phyloP scores from a whole-genome alignment of 2,888 invertebrate genomes.

The Ferdinandea cuprea region DNA sequence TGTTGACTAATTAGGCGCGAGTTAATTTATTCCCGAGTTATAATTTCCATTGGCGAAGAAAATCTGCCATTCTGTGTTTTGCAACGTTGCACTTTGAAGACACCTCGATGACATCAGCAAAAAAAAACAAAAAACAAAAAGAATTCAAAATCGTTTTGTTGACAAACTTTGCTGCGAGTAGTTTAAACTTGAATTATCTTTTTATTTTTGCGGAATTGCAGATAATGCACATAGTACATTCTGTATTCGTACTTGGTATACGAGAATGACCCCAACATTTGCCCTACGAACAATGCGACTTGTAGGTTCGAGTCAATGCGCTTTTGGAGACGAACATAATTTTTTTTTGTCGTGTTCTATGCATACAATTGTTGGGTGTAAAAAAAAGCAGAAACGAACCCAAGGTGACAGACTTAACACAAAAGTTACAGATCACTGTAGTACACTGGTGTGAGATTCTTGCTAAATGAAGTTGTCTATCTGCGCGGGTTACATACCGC shows the following conservation, averaged over 20 bases:
- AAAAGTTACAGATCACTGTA: not conserved
- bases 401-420: slow-evolving; percentile 19
- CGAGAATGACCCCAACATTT: slow-evolving; percentile 1
- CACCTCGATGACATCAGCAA: not conserved
- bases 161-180: not conserved
- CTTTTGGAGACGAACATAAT: not conserved
- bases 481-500: not conserved
- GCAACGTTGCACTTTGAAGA: slow-evolving; percentile 9
- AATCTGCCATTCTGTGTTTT: not conserved
- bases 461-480: slow-evolving; percentile 19
- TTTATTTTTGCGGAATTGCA: slow-evolving; percentile 10
- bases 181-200: not conserved
- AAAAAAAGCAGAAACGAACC: not conserved
- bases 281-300: slow-evolving; percentile 8
- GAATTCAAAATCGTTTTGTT: not conserved
- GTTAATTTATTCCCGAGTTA: no score
- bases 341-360: not conserved
- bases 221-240: no score
- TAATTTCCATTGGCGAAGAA: not conserved
- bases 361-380: not conserved
- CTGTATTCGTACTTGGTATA: not conserved
- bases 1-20: not conserved
- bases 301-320: not conserved
- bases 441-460: not conserved
- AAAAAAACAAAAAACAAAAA: not conserved